Conservation (phyloP, 2,888 invertebrate species). For the Acanthopleura granulata region DNA sequence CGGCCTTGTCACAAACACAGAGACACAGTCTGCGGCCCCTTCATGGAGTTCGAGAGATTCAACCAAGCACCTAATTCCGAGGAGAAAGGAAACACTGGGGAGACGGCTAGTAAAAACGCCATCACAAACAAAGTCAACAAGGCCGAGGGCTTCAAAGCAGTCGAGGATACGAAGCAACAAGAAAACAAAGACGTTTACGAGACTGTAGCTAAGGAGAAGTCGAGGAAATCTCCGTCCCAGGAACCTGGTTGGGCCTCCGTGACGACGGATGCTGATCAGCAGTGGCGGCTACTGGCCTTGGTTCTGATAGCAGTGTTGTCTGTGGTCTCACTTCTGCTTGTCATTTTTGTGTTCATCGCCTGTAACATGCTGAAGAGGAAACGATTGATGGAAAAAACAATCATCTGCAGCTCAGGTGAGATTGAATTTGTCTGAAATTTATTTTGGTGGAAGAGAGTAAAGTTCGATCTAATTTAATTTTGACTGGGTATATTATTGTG, state of each 20-base stretch:
- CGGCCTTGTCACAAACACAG: background rate
- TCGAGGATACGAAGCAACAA: background rate
- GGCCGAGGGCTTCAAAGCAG: background rate
- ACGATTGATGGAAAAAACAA: background rate
- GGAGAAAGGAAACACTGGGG: background rate
- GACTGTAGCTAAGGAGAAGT: background rate
- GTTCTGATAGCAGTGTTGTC: background rate
- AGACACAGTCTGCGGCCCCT: background rate
- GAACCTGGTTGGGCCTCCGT: background rate
- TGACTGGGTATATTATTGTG: too few relatives aligned
- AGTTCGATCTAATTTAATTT: too few relatives aligned
- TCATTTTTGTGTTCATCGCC: slow-evolving; percentile 3
- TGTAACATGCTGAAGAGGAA: background rate
- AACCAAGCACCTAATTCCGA: background rate
- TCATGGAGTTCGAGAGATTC: background rate
- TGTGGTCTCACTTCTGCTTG: background rate
- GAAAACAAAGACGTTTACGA: background rate
- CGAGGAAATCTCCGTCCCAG: background rate
- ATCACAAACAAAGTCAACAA: background rate
- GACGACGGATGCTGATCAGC: background rate
- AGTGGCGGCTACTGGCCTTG: background rate
- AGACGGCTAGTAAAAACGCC: background rate
- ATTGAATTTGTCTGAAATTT: too few relatives aligned
- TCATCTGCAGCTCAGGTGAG: slow-evolving; percentile 5
- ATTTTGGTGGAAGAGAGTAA: too few relatives aligned